Base-by-base conservation (phyloP, 1,140 invertebrate species). In the Macrocentrus cingulum region DNA sequence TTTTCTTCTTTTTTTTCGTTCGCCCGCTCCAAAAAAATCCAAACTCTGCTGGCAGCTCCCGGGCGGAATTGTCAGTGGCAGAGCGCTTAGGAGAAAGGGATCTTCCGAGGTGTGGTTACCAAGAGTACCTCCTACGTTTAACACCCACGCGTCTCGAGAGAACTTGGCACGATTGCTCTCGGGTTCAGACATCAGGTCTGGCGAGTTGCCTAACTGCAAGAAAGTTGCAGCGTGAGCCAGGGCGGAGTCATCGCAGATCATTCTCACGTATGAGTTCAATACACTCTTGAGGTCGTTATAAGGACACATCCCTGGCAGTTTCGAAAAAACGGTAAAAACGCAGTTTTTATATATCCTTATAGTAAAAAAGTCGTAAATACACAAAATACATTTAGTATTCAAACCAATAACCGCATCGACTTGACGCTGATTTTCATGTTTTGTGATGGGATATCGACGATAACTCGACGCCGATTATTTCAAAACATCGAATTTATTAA, bases 101-200 rank as follows among this genome's bases (percentile, higher is more conserved):
- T 41, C 23, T 50, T 36, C 41, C 23, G 56, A 68, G 67, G 70
- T 69, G 71, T 74, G 69, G 64, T 68, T 64, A 65, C 50, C 45
- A 7, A 23, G 63, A 51, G 70, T 63, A 64, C 72, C 69, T 74
- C 73, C 74, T 71, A 68, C 69, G 42, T 56, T 49, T 20, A 36
- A 64, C 69, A 71, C 70, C 69, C 70, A 72, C 70, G 65, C 64
- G 11, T 22, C n/a, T 1, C 11, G 19, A 41, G 18, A 20, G 8
- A 42, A 23, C 37, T 51, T 44, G 37, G 19, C 36, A 13, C 18
- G 13, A 44, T 58, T 11, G 22, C 11, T 45, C 13, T 16, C 32
- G 4, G 13, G 29, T 34, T 32, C 25, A 25, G 18, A 29, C 13
- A 48, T 16, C 25, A 7, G 32, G 6, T 20, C 37, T 58, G 56